A percentile compares a stretch with the other conserved stretches of the same genome.
These are phyloP conservation scores for Microcebus jonahi DNA, from an alignment of 2,113 vertebrate genomes.

Conservation along the genomic window DNA sequence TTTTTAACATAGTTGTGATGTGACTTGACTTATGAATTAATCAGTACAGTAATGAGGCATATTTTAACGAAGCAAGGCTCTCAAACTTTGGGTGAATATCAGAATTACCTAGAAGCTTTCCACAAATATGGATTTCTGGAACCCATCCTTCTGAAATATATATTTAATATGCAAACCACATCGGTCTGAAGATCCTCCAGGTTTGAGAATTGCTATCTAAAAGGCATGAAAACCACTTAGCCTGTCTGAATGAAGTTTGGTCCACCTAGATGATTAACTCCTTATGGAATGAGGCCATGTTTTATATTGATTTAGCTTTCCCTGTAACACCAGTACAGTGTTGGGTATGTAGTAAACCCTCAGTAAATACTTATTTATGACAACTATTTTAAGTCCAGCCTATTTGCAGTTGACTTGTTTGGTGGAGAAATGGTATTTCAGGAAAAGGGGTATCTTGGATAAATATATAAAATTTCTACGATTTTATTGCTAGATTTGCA, in stretches of 20 bases:
- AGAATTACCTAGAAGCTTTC: not conserved
- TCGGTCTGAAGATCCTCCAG: not conserved
- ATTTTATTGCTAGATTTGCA: not conserved
- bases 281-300: not conserved
- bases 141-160: not conserved
- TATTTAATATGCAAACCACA: constrained; percentile 35
- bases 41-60: not conserved
- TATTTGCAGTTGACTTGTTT: not conserved
- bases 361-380: not conserved
- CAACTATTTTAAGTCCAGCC: not conserved
- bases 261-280: not conserved
- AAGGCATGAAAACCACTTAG: not conserved
- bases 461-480: not conserved
- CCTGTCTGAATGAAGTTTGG: not conserved
- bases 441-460: not conserved
- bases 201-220: constrained; percentile 3
- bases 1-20: constrained; percentile 2
- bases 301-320: not conserved
- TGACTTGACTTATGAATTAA: constrained; percentile 49
- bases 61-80: not conserved
- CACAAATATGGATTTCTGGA: not conserved
- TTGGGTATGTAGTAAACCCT: not conserved
- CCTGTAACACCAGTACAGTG: not conserved
- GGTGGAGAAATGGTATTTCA: not conserved
- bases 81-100: constrained; percentile 24